phyloP scores from a whole-genome alignment of 1,140 invertebrate genomes.

The Caenorhabditis briggsae region DNA sequence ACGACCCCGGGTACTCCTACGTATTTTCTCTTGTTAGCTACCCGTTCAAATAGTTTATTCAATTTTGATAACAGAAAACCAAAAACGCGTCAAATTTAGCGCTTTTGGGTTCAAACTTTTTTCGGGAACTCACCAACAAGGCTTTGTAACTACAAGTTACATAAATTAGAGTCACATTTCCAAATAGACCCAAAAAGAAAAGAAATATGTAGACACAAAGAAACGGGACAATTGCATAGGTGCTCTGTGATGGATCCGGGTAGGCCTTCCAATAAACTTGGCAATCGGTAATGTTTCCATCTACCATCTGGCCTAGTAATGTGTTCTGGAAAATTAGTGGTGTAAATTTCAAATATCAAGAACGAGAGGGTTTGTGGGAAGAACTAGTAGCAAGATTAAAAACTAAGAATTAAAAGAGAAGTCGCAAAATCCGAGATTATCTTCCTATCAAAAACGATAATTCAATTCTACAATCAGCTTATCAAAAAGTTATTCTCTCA shows the following conservation, averaged over 20 bases:
- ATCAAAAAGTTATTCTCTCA: neutral
- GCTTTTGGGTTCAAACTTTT: neutral
- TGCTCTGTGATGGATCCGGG: conserved; percentile 64
- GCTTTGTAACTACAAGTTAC: conserved; percentile 85
- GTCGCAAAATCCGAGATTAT: neutral
- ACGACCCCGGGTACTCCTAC: neutral
- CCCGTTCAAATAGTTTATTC: neutral
- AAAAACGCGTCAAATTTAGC: conserved; percentile 1
- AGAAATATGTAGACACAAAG: conserved; percentile 87
- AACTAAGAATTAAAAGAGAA: neutral
- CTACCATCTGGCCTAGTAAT: conserved; percentile 32
- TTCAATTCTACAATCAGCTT: neutral
- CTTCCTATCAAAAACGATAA: neutral
- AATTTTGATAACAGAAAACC: neutral
- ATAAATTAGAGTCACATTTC: conserved; percentile 92
- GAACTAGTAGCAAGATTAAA: neutral
- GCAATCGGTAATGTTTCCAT: conserved; percentile 47
- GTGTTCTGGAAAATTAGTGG: neutral
- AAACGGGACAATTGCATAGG: conserved; percentile 84
- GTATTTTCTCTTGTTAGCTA: conserved; percentile 9
- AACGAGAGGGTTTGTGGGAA: neutral
- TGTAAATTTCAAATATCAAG: neutral
- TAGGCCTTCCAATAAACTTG: conserved; percentile 54
- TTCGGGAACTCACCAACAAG: conserved; percentile 63
- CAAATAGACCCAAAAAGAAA: conserved; percentile 89